A percentile compares a stretch with the other conserved stretches of the same genome.
phyloP scores from a whole-genome alignment of 2,888 invertebrate species.

The Andricus quercusramuli region DNA sequence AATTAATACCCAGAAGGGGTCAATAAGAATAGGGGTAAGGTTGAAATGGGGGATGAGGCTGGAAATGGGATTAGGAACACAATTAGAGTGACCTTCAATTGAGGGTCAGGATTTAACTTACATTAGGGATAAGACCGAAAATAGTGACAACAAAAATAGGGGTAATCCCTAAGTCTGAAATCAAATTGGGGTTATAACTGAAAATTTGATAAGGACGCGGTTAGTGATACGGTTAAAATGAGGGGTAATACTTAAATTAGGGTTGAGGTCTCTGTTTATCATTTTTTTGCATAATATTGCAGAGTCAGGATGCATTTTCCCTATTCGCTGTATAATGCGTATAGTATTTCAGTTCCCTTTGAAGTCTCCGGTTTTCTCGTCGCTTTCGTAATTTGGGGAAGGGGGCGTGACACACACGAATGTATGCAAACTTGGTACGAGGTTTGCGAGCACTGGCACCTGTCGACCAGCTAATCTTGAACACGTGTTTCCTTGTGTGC shows the following conservation, averaged over 20 bases:
- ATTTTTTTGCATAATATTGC: neutral
- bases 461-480: constrained; percentile 76
- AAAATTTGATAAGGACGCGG: neutral
- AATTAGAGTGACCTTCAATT: neutral
- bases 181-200: neutral
- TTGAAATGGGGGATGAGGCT: neutral
- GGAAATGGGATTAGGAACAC: no score
- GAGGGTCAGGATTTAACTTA: neutral
- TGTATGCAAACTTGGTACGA: constrained; percentile 63
- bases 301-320: neutral
- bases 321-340: constrained; percentile 23
- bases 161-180: neutral
- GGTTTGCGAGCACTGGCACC: constrained; percentile 69
- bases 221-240: neutral
- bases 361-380: constrained; percentile 36
- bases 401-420: constrained; percentile 49
- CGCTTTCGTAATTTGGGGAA: constrained; percentile 37
- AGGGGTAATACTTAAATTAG: neutral
- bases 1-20: neutral
- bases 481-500: constrained; percentile 75
- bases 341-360: constrained; percentile 36
- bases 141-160: neutral
- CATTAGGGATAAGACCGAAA: neutral
- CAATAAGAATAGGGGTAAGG: neutral
- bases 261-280: neutral